phyloP scores from a whole-genome alignment of 2,797 vertebrate species.

The Buphagus erythrorhynchus region DNA sequence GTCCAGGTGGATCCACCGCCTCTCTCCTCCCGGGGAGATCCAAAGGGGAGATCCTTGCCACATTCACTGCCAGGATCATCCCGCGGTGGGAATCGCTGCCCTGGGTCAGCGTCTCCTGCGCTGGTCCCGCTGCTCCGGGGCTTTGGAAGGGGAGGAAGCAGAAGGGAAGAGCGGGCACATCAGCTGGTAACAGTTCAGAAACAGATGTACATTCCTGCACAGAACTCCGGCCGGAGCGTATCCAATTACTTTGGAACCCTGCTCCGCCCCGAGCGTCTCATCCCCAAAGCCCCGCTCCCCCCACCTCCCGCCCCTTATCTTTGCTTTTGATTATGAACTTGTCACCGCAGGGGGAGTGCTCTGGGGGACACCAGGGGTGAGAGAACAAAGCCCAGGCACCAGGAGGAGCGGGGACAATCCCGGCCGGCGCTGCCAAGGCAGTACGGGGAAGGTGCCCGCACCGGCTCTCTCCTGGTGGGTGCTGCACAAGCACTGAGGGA shows the following conservation, averaged over 20 bases:
- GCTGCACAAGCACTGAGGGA: not conserved
- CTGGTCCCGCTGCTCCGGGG: not conserved
- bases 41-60: not conserved
- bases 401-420: not conserved
- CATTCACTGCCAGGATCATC: not conserved
- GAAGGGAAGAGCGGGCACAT: slow-evolving; percentile 26
- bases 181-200: slow-evolving; percentile 66
- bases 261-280: not conserved
- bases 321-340: slow-evolving; percentile 42
- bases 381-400: not conserved
- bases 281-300: not conserved
- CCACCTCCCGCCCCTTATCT: slow-evolving; percentile 2
- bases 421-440: not conserved
- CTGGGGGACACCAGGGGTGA: not conserved
- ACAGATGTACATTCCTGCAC: slow-evolving; percentile 65
- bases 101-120: not conserved
- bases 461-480: rapidly evolving
- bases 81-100: not conserved
- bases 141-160: not conserved
- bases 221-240: not conserved
- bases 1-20: not conserved
- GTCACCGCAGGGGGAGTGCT: not conserved
- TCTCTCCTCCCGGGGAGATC: rapidly evolving
- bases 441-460: not conserved
- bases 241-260: slow-evolving; percentile 2